Percentiles rank a stretch among this genome's conserved stretches.
These are phyloP conservation scores for Tenrec ecaudatus DNA, from an alignment of 2,113 vertebrate species.

Conservation along the genomic window DNA sequence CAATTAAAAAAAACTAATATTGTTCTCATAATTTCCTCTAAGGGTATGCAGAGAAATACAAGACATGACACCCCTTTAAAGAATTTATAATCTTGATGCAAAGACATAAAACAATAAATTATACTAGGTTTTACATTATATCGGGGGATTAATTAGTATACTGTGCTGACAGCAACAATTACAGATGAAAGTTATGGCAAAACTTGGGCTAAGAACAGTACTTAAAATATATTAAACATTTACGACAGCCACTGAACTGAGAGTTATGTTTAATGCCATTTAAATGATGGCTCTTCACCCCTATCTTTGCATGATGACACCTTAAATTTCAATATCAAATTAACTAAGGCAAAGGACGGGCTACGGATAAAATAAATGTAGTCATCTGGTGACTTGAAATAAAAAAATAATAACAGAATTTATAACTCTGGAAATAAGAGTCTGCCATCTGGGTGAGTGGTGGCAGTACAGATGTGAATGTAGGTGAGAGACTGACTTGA, in stretches of 20 bases:
- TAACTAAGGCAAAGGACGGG: constrained; percentile 2
- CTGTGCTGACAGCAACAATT: neutral
- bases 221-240: constrained; percentile 2
- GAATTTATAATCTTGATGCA: neutral
- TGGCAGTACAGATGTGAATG: neutral
- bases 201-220: constrained; percentile 9
- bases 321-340: neutral
- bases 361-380: neutral
- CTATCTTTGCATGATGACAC: neutral
- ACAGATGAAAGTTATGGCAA: constrained; percentile 1
- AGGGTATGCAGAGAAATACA: neutral
- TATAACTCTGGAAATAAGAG: neutral
- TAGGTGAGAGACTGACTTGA: neutral
- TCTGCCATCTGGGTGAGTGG: neutral
- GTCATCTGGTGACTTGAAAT: neutral
- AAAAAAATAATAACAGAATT: neutral
- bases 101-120: constrained; percentile 33
- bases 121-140: neutral
- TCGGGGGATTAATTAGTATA: neutral
- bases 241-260: neutral
- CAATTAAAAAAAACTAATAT: neutral
- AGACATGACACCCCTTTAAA: neutral
- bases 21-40: constrained; percentile 37
- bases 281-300: neutral
- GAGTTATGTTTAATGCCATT: constrained; percentile 9